Evolutionary conservation across 2,113 vertebrate species (phyloP).

Genomic region (Vanacampus margaritifer): DNA sequence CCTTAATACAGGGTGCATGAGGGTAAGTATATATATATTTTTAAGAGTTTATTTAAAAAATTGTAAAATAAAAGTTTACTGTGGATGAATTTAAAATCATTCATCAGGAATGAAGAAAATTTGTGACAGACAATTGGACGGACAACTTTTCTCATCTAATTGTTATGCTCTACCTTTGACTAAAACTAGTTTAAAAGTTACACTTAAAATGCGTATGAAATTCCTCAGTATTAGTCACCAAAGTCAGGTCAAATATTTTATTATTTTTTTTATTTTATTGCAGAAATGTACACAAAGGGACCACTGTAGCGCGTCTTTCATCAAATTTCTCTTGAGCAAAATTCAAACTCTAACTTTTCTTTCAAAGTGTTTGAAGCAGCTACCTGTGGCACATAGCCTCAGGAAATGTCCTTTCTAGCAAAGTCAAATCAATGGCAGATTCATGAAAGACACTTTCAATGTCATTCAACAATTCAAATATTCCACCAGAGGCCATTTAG

Average conservation of each 20-base stretch:
- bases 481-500: neutral
- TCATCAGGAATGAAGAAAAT: too few relatives aligned
- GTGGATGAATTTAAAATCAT: too few relatives aligned
- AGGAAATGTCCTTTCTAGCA: conserved; percentile 47
- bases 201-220: neutral
- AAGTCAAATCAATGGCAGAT: conserved; percentile 57
- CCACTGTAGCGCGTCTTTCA: neutral
- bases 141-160: too few relatives aligned
- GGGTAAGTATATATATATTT: too few relatives aligned
- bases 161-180: neutral
- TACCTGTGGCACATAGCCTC: conserved; percentile 51
- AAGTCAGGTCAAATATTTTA: neutral
- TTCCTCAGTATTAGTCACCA: neutral
- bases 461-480: conserved; percentile 1
- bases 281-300: neutral
- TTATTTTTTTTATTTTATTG: neutral
- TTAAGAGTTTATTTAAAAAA: too few relatives aligned
- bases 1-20: too few relatives aligned
- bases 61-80: too few relatives aligned
- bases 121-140: too few relatives aligned
- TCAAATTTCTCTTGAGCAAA: conserved; percentile 2
- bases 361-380: conserved; percentile 35
- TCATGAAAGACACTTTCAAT: conserved; percentile 6
- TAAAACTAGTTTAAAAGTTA: neutral
- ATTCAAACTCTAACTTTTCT: conserved; percentile 21